A percentile compares a stretch with the other conserved stretches of the same genome.
phyloP scores from a whole-genome alignment of 2,888 invertebrate genomes.

The Amblyjoppa proteus region DNA sequence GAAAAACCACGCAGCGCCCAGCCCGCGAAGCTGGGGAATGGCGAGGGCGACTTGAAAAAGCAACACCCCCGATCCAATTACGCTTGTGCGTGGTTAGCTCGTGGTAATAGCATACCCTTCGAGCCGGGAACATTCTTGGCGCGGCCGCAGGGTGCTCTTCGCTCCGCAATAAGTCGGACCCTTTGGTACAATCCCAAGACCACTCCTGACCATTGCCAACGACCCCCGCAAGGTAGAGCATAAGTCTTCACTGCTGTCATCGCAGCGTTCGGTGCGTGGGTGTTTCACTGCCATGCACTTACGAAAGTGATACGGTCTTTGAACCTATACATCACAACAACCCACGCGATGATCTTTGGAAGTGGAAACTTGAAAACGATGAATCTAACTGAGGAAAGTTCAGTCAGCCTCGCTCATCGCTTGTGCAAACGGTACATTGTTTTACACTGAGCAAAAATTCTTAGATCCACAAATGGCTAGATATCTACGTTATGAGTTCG shows the following conservation, averaged over 20 bases:
- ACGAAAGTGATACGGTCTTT: not conserved
- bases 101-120: slow-evolving; percentile 1
- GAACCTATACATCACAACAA: not conserved
- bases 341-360: not conserved
- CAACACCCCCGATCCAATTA: slow-evolving; percentile 3
- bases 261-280: slow-evolving; percentile 15
- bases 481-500: too few relatives aligned
- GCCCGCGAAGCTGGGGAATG: not conserved
- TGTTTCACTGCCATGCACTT: not conserved
- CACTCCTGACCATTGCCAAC: not conserved
- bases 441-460: not conserved
- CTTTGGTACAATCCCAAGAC: slow-evolving; percentile 6
- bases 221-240: not conserved
- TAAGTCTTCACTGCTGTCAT: slow-evolving; percentile 2
- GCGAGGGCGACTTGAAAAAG: slow-evolving; percentile 13
- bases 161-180: slow-evolving; percentile 2
- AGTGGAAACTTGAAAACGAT: slow-evolving; percentile 11
- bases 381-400: not conserved
- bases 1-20: not conserved
- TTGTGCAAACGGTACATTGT: not conserved
- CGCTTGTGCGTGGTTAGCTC: not conserved
- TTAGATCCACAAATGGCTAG: not conserved
- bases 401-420: not conserved
- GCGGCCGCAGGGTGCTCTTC: slow-evolving; percentile 3
- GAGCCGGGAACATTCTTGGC: not conserved